Evolutionary conservation across 2,113 vertebrate species (phyloP).

Genomic region (Archocentrus centrarchus): DNA sequence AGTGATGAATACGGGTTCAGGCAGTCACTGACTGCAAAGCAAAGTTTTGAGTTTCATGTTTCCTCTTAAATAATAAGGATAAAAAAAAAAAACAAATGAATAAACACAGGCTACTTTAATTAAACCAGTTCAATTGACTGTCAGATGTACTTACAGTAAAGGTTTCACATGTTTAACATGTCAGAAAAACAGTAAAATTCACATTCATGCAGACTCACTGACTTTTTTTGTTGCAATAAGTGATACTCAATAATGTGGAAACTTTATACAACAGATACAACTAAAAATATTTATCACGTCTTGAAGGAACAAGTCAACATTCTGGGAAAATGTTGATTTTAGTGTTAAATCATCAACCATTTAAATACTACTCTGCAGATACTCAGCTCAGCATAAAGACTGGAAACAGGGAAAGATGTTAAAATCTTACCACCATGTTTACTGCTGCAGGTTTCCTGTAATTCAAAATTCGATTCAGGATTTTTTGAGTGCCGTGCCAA

Average conservation of each 20-base stretch:
- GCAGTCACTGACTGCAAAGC: background rate
- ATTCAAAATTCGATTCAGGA: no score
- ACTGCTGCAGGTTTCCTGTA: no score
- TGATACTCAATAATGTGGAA: background rate
- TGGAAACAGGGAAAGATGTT: background rate
- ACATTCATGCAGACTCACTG: background rate
- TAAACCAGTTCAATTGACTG: no score
- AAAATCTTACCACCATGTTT: no score
- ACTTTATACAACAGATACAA: background rate
- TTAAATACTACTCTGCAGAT: background rate
- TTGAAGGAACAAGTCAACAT: background rate
- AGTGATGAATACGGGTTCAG: background rate
- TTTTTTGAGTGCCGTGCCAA: no score
- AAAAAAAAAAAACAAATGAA: background rate
- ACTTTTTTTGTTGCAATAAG: background rate
- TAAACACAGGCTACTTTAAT: background rate
- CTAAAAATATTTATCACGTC: background rate
- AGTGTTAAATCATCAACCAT: background rate
- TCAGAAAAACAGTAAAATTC: background rate
- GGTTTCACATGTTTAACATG: background rate
- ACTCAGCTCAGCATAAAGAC: background rate
- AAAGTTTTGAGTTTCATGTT: background rate
- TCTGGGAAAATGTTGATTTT: background rate
- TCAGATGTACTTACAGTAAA: background rate
- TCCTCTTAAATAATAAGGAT: no score